Evolutionary conservation across 2,797 vertebrate species (phyloP).

Genomic region (Tiaroga cobitis): DNA sequence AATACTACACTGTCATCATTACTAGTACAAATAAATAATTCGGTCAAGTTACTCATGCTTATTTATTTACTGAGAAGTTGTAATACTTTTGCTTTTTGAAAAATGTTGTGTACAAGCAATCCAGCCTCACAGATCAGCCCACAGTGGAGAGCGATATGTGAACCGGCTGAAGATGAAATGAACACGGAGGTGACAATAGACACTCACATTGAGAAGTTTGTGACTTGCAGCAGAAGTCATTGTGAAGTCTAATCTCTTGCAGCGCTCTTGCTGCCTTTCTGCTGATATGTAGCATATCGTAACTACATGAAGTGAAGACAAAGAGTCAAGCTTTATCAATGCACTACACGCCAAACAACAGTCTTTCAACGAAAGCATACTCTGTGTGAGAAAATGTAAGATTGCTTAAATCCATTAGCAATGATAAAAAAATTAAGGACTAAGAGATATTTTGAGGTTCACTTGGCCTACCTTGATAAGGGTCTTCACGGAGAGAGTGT

Average conservation of each 20-base stretch:
- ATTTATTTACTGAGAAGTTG: too few species aligned
- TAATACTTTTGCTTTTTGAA: background rate
- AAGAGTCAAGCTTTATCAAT: background rate
- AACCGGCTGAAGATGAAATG: background rate
- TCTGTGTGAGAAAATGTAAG: background rate
- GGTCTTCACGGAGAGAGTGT: background rate
- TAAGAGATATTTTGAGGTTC: background rate
- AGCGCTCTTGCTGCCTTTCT: conserved; percentile 46
- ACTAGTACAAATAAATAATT: background rate
- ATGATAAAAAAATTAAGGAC: background rate
- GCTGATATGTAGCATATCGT: conserved; percentile 66
- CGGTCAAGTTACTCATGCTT: background rate
- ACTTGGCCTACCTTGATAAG: background rate
- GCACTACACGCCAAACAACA: background rate
- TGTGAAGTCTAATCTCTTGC: conserved; percentile 71
- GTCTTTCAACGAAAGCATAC: background rate
- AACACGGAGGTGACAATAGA: background rate
- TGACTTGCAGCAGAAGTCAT: conserved; percentile 52
- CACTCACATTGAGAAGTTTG: conserved; percentile 42
- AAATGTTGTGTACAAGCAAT: background rate
- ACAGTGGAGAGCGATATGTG: background rate
- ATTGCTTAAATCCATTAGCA: background rate
- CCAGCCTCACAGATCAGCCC: background rate
- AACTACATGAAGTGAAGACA: conserved; percentile 56
- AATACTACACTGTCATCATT: background rate